Conservation (phyloP, 2,888 invertebrate species). For the Ferdinandea cuprea region DNA sequence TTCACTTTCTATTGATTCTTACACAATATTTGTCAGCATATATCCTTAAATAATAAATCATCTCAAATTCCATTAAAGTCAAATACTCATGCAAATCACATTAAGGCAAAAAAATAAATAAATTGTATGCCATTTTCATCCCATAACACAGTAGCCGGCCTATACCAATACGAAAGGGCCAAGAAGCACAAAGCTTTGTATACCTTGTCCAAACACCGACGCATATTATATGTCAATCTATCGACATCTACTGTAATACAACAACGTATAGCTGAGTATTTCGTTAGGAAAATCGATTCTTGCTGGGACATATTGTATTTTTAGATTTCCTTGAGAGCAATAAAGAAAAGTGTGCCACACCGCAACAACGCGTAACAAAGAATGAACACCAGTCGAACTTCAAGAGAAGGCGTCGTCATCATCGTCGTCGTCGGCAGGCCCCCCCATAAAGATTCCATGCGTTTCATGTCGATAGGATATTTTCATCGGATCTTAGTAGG, state of each 20-base stretch:
- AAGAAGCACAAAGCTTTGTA: conserved; percentile 48
- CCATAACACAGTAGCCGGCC: background rate
- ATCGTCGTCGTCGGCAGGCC: too few species aligned
- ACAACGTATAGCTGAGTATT: background rate
- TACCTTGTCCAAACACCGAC: conserved; percentile 63
- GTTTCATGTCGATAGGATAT: conserved; percentile 68
- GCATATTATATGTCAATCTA: conserved; percentile 51
- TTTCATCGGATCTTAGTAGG: conserved; percentile 55
- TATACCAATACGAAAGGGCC: background rate
- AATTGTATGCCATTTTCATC: conserved; percentile 20
- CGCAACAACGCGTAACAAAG: background rate
- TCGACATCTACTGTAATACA: conserved; percentile 24
- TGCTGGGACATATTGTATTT: conserved; percentile 59
- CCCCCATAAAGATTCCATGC: conserved; percentile 53
- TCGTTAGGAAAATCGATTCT: conserved; percentile 58
- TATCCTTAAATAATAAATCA: conserved; percentile 63
- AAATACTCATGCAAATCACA: conserved; percentile 57
- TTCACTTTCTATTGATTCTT: conserved; percentile 34
- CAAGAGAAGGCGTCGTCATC: conserved; percentile 12
- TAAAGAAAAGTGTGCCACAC: conserved; percentile 44
- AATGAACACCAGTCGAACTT: conserved; percentile 15
- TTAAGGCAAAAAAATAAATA: conserved; percentile 14
- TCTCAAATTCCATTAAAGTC: conserved; percentile 53
- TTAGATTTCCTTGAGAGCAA: conserved; percentile 54
- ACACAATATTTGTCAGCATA: conserved; percentile 59